Evolutionary conservation across 2,113 vertebrate species (phyloP).

Genomic region (Spilogale gracilis): DNA sequence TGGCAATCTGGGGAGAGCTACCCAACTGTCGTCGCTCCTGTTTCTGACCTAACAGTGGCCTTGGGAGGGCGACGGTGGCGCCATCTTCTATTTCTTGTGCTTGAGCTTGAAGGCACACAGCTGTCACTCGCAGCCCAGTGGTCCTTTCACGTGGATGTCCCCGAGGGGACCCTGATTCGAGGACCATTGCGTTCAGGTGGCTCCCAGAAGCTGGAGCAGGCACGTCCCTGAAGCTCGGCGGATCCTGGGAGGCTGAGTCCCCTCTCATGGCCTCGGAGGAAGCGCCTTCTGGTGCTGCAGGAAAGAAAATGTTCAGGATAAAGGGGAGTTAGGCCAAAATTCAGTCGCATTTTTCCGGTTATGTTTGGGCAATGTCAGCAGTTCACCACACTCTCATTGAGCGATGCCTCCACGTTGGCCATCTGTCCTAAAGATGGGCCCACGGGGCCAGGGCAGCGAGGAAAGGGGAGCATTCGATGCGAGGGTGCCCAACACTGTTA

Average conservation of each 20-base stretch:
- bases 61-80: too few relatives aligned
- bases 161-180: background rate
- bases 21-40: accelerated
- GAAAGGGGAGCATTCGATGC: accelerated
- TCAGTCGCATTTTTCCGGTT: background rate
- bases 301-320: accelerated
- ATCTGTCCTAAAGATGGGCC: accelerated
- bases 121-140: background rate
- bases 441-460: accelerated
- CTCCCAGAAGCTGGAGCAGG: background rate
- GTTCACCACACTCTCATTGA: background rate
- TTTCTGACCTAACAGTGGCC: accelerated
- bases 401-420: accelerated
- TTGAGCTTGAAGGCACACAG: accelerated
- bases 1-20: background rate
- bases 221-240: background rate
- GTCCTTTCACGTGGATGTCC: background rate
- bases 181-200: background rate
- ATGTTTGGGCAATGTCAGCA: too few relatives aligned
- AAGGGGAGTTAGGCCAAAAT: accelerated
- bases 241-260: too few relatives aligned
- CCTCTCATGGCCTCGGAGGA: accelerated
- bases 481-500: accelerated
- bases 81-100: background rate
- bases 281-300: accelerated